These are phyloP conservation scores for Paracentrotus lividus DNA, from an alignment of 53 echinoderm and acorn worm species.

Conservation along the genomic window DNA sequence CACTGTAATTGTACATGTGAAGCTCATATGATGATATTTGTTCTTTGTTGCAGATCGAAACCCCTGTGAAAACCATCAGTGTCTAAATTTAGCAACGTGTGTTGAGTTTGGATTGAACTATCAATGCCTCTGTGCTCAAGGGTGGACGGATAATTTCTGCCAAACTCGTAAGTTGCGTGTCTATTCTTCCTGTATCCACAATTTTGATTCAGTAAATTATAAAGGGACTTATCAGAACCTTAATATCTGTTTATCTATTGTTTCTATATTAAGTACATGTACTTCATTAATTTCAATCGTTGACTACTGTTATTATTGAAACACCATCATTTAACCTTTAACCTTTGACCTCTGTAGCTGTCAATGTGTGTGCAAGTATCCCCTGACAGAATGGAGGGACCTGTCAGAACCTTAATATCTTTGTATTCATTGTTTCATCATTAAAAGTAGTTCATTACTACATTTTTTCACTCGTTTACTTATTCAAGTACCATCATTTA, in stretches of 20 bases:
- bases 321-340: background rate
- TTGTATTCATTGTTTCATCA: too few relatives aligned
- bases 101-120: constrained; percentile 52
- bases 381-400: background rate
- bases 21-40: too few relatives aligned
- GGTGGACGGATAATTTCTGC: constrained; percentile 79
- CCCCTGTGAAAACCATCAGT: constrained; percentile 74
- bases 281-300: too few relatives aligned
- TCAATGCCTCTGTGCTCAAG: constrained; percentile 75
- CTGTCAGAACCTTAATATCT: background rate
- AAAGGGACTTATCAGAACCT: constrained; percentile 74
- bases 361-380: background rate
- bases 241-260: constrained; percentile 10
- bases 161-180: constrained; percentile 70
- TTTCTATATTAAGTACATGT: too few relatives aligned
- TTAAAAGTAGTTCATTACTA: too few relatives aligned
- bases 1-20: too few relatives aligned
- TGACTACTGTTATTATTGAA: background rate
- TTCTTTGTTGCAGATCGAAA: constrained; percentile 70
- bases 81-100: constrained; percentile 82
- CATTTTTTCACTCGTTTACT: too few relatives aligned
- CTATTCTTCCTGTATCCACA: background rate
- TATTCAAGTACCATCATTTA: background rate
- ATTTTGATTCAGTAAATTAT: constrained; percentile 80
- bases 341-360: background rate